Evolutionary conservation across 2,113 vertebrate species (phyloP), one percentile per base, ranked within the genome.

Genomic region (Enhydra lutris): DNA sequence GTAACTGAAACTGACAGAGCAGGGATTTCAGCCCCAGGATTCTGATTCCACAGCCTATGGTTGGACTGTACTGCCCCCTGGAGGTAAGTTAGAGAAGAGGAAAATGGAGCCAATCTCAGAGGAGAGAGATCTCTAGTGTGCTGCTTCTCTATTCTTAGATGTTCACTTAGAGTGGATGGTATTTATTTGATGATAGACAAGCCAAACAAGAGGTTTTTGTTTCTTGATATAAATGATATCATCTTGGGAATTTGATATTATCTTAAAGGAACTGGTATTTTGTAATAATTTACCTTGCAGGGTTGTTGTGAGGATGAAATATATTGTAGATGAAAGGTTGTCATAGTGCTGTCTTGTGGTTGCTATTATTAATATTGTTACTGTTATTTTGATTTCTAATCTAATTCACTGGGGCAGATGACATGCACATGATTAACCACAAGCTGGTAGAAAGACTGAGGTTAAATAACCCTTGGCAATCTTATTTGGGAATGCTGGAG

Each of bases 51-150:
- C 36, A 65, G 80, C 7, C 12, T n/a, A 39, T 90, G 42, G 7
- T 89, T 21, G 36, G 50, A 23, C 69, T 78, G 15, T 88, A 82
- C 91, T 97, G 96, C 92, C 96, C 94, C 80, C 95, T 96, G 67
- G 76, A 92, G 96, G 94, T 65, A 9, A 84, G 39, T 80, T n/a
- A 57, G 36, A 76, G 36, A 91, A 81, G 23, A 76, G 47, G 12
- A 76, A 84, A 65, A 50, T 36, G 31, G 15, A 45, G 29, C 14
- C 24, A 45, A 13, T 47, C 63, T 81, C 3, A 55, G 84, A 55
- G n/a, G 83, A 65, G 57, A 92, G 45, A 59, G 18, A 26, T 29
- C 3, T 10, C 31, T 78, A 65, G 45, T 42, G 74, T 61, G 47
- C 52, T 92, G 3, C 6, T 9, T 78, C 6, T 95, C 36, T 76